These are phyloP conservation scores for Psix sp. DNA, from an alignment of 1,140 invertebrate species.

Conservation along the genomic window DNA sequence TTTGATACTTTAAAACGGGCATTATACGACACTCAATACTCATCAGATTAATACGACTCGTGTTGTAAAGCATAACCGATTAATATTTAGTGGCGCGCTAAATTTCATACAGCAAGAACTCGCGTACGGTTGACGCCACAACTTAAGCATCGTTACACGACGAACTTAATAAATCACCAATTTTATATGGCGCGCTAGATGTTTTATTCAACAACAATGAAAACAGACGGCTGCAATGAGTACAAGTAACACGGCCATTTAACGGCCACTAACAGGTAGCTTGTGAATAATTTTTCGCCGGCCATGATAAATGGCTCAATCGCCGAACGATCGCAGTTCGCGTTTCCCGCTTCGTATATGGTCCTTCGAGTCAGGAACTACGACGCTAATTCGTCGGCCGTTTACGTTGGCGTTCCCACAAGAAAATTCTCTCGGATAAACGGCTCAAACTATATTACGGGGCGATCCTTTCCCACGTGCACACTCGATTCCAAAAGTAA, in stretches of 20 bases:
- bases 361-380: too few species aligned
- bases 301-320: too few species aligned
- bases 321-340: too few species aligned
- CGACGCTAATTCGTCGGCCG: conserved; percentile 22
- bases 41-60: too few species aligned
- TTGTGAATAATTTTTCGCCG: conserved; percentile 9
- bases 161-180: conserved; percentile 22
- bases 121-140: background rate
- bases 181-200: conserved; percentile 15
- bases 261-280: conserved; percentile 8
- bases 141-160: conserved; percentile 10
- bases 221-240: conserved; percentile 23
- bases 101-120: too few species aligned
- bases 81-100: conserved; percentile 34
- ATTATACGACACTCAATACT: conserved; percentile 27
- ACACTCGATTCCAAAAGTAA: conserved; percentile 47
- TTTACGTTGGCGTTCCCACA: conserved; percentile 50
- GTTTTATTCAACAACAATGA: conserved; percentile 34
- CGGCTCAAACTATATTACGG: conserved; percentile 42
- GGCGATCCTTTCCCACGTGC: conserved; percentile 51
- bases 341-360: too few species aligned
- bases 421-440: conserved; percentile 46
- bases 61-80: too few species aligned
- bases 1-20: conserved; percentile 18
- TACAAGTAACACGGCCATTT: conserved; percentile 3